These are phyloP conservation scores for Geopemphigus sp. DNA, from an alignment of 1,140 invertebrate genomes.

Conservation along the genomic window DNA sequence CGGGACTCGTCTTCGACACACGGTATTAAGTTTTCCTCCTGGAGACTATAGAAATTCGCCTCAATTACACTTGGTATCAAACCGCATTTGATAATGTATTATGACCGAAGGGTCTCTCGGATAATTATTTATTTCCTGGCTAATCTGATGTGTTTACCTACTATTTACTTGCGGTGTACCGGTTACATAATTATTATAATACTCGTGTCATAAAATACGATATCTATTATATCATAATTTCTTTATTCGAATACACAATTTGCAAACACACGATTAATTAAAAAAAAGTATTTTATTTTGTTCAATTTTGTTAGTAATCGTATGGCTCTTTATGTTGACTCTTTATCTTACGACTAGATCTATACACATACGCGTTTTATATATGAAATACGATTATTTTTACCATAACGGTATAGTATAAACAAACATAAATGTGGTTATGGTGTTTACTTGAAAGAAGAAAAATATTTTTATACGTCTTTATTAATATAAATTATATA, in stretches of 20 bases:
- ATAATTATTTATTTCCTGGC: conserved; percentile 15
- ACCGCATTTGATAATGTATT: neutral
- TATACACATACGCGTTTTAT: too few relatives aligned
- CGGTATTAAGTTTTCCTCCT: conserved; percentile 2
- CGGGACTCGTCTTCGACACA: conserved; percentile 27
- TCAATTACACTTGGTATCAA: neutral
- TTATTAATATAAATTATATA: too few relatives aligned
- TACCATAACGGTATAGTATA: too few relatives aligned
- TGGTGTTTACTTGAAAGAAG: too few relatives aligned
- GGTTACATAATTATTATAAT: neutral
- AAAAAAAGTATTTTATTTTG: neutral
- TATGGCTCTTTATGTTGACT: neutral
- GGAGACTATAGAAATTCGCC: neutral
- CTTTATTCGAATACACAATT: neutral
- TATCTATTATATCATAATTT: neutral
- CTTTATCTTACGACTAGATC: too few relatives aligned
- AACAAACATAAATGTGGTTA: too few relatives aligned
- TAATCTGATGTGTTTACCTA: neutral
- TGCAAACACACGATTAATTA: neutral
- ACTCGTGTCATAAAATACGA: neutral
- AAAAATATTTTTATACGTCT: too few relatives aligned
- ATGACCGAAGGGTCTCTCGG: too few relatives aligned
- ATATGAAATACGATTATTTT: too few relatives aligned
- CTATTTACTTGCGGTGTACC: neutral
- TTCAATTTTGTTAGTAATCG: neutral